Base-by-base conservation (phyloP, 2,113 vertebrate genomes). In the Xenopus laevis region DNA sequence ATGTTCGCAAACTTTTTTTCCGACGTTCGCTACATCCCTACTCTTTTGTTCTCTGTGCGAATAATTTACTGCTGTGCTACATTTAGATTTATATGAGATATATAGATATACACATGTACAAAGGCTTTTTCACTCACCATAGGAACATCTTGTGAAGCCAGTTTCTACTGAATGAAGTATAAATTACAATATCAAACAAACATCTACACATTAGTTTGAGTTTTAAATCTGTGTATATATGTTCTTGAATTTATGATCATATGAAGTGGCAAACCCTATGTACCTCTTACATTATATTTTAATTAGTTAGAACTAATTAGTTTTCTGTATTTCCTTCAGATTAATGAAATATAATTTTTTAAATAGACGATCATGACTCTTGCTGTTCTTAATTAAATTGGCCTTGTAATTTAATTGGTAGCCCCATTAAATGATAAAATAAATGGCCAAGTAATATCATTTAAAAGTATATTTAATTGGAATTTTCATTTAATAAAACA, bases 241-340 rank as follows among this genome's bases (percentile, higher is more conserved):
- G 44, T 65, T 65, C 40, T 18, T 46, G 6, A n/a, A 46, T 65
- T 65, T 46, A 65, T 46, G 63, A 65, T 40, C 63, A 65, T 46
- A 65, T 46, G 33, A 65, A 46, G 18, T 64, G 12, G 15, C 33
- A 10, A 46, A 65, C 63, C 44, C 63, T 45, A 20, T n/a, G 17
- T n/a, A 46, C 63, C 63, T 46, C n/a, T 65, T 40, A 65, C 44
- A 65, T 65, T 65, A 64, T 64, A 40, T 40, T 40, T 40, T 40
- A 40, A 40, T 40, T 40, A 4, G 33, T 40, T 40, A 15, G 2
- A 46, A n/a, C 44, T 65, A 65, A 65, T 65, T 33, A 65, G 44
- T 46, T 65, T 65, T 65, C 63, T 65, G n/a, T 65, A 46, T 45
- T 65, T 65, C 17, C 12, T 46, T 65, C 44, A 13, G 47, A 50